Conservation (phyloP, 2,888 invertebrate genomes). For the Papilio elwesi region DNA sequence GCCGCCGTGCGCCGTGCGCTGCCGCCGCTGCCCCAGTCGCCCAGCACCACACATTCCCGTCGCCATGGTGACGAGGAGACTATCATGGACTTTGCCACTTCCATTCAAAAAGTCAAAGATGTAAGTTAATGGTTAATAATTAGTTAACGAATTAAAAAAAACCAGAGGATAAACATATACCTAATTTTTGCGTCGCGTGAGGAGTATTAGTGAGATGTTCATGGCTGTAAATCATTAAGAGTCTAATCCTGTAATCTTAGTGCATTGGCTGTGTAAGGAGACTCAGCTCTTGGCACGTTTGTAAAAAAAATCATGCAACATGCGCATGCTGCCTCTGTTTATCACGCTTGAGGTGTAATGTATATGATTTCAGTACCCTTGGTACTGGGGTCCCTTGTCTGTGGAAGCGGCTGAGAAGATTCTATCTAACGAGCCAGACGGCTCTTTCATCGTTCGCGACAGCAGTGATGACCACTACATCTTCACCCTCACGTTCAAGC, state of each 20-base stretch:
- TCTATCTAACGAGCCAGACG: conserved; percentile 95
- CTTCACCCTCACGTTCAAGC: conserved; percentile 95
- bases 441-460: conserved; percentile 96
- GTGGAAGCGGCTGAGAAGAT: conserved; percentile 96
- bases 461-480: conserved; percentile 98
- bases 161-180: neutral
- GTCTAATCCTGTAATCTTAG: too few species aligned
- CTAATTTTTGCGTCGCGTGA: conserved; percentile 8
- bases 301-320: too few species aligned
- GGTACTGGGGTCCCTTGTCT: conserved; percentile 98
- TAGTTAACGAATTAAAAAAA: too few species aligned
- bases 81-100: conserved; percentile 93
- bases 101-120: conserved; percentile 96
- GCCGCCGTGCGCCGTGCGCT: conserved; percentile 72
- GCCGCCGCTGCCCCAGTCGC: conserved; percentile 74
- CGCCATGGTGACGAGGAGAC: conserved; percentile 69
- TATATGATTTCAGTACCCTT: conserved; percentile 88
- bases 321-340: too few species aligned
- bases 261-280: too few species aligned
- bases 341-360: neutral
- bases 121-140: conserved; percentile 82
- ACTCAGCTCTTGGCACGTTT: too few species aligned
- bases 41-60: conserved; percentile 56
- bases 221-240: too few species aligned
- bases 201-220: neutral